phyloP scores from a whole-genome alignment of 2,113 vertebrate genomes.

The Crypturellus undulatus region DNA sequence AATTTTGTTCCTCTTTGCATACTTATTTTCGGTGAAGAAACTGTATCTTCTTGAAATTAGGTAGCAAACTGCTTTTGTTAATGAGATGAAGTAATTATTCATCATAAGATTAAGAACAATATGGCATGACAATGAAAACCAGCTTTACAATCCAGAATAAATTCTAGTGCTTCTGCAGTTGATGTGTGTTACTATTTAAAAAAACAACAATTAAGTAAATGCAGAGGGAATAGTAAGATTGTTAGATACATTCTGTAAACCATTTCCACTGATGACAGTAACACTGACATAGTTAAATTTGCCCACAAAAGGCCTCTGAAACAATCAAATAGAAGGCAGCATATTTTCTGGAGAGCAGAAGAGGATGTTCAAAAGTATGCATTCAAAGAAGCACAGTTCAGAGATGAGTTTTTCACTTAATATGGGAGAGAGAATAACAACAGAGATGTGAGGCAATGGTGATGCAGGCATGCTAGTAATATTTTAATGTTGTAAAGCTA shows the following conservation, averaged over 20 bases:
- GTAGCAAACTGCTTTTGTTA: slow-evolving; percentile 10
- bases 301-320: not conserved
- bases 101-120: not conserved
- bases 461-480: slow-evolving; percentile 17
- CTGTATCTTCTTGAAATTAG: not conserved
- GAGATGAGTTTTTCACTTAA: slow-evolving; percentile 19
- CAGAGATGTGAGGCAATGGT: not conserved
- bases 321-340: not conserved
- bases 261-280: not conserved
- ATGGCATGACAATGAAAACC: slow-evolving; percentile 15
- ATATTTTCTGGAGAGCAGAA: slow-evolving; percentile 5
- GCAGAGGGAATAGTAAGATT: not conserved
- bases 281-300: not conserved
- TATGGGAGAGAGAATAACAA: slow-evolving; percentile 7
- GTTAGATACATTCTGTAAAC: not conserved
- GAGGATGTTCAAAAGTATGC: not conserved
- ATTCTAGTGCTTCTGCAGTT: not conserved
- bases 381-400: slow-evolving; percentile 4
- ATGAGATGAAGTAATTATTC: slow-evolving; percentile 17
- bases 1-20: slow-evolving; percentile 45
- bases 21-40: slow-evolving; percentile 40
- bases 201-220: not conserved
- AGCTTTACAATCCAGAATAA: not conserved
- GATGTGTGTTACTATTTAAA: not conserved
- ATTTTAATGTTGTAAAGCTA: slow-evolving; percentile 24